These are phyloP conservation scores for Prunella himalayana DNA, from an alignment of 2,113 vertebrate species.

Conservation along the genomic window DNA sequence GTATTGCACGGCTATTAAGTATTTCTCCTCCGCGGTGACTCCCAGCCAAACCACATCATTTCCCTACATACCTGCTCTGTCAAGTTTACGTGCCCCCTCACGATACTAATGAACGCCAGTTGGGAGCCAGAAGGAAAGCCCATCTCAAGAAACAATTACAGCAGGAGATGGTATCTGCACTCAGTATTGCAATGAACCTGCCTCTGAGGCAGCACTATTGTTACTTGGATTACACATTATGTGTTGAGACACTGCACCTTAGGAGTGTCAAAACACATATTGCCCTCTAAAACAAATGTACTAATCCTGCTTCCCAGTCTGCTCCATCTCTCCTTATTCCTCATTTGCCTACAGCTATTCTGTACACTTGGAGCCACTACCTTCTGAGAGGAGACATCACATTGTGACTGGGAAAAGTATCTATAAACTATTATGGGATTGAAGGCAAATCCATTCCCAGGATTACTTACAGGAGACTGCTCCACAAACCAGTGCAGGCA, in stretches of 20 bases:
- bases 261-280: neutral
- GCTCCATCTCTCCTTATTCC: neutral
- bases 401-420: neutral
- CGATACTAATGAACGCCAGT: neutral
- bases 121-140: neutral
- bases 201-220: constrained; percentile 40
- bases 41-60: constrained; percentile 14
- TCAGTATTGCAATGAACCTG: constrained; percentile 8
- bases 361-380: neutral
- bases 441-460: neutral
- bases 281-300: neutral
- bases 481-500: neutral
- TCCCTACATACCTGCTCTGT: neutral
- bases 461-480: neutral
- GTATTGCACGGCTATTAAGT: neutral
- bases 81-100: neutral
- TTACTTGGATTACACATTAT: neutral
- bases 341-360: neutral
- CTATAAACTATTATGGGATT: neutral
- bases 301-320: neutral
- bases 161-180: constrained; percentile 36
- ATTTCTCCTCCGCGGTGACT: neutral
- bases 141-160: constrained; percentile 4
- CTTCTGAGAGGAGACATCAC: neutral
- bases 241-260: neutral